Evolutionary conservation across 1,140 invertebrate species (phyloP).

Genomic region (Harpegnathos saltator): DNA sequence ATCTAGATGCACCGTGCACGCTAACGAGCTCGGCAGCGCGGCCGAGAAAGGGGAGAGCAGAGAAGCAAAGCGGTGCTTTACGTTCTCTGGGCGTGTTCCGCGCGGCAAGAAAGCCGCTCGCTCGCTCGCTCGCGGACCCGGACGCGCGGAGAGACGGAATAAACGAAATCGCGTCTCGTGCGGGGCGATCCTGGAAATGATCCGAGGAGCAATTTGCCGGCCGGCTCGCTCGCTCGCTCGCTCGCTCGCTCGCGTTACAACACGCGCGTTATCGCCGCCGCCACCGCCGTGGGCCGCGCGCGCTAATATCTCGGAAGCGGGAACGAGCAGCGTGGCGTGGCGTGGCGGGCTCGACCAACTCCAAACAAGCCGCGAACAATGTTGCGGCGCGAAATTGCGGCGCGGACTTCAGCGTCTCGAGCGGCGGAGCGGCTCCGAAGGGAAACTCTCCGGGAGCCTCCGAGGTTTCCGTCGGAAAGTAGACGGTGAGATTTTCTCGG

Average conservation of each 20-base stretch:
- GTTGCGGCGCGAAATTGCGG: slow-evolving; percentile 24
- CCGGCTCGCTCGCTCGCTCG: not conserved
- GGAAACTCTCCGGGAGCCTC: too few relatives aligned
- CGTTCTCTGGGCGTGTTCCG: slow-evolving; percentile 43
- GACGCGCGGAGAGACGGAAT: slow-evolving; percentile 1
- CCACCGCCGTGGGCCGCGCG: not conserved
- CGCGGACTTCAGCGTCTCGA: not conserved
- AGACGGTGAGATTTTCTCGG: too few relatives aligned
- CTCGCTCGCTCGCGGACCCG: not conserved
- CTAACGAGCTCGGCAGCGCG: slow-evolving; percentile 56
- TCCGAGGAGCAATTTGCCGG: slow-evolving; percentile 39
- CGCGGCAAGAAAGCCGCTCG: slow-evolving; percentile 31
- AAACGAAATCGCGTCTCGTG: slow-evolving; percentile 45
- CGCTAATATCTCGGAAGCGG: slow-evolving; percentile 42
- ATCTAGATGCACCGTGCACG: slow-evolving; percentile 48
- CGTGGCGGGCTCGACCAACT: slow-evolving; percentile 6
- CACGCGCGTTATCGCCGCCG: not conserved
- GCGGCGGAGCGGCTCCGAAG: too few relatives aligned
- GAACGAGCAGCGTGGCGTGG: not conserved
- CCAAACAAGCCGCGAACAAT: slow-evolving; percentile 5
- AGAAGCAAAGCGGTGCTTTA: slow-evolving; percentile 48
- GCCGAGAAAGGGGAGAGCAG: slow-evolving; percentile 36
- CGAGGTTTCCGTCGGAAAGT: too few relatives aligned
- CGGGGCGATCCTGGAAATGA: slow-evolving; percentile 50
- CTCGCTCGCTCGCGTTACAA: slow-evolving; percentile 3